Base-by-base conservation (phyloP, 1,140 invertebrate species). In the Cydia amplana region DNA sequence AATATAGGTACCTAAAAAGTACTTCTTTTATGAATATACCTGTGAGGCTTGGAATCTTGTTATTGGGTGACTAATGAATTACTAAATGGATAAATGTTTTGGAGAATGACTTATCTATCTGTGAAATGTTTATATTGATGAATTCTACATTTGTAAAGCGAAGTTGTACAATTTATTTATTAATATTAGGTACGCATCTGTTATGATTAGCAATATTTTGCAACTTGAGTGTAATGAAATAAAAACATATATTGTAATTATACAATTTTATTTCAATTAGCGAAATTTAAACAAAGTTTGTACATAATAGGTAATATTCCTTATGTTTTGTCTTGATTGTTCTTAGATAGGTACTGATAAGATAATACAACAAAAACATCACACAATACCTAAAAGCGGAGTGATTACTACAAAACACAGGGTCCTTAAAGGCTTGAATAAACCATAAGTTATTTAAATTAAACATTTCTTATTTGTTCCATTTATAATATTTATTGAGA, bases 391-490 rank as follows among this genome's bases (percentile, higher is more conserved):
- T 51, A 18, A 51, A 51, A 14, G 18, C 18, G 12, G 55, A 23
- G 20, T 60, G 10, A 60, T 23, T 60, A 60, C 55, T 60, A 60
- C 55, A 60, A 60, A 60, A 60, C 55, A 60, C 55, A 60, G 55
- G 55, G 55, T 60, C 23, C 55, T 60, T 60, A 60, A 60, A 60
- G 55, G 55, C 55, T 60, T 60, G 6, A 60, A 23, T 60, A 60
- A 60, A 60, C 55, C 18, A 60, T 60, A 32, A 32, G n/a, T n/a
- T 23, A 60, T 60, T 60, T 23, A 23, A 20, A 23, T 60, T 4
- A 18, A 23, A 60, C 20, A 51, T 18, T 60, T 60, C 7, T 60
- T 60, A 60, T 60, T 60, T 60, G 10, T 10, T 23, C n/a, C 5
- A 55, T 55, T 2, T 60, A 12, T 60, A 60, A 12, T 23, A 60